Conservation (phyloP, 2,888 invertebrate genomes). For the Cerceris ruficornis region DNA sequence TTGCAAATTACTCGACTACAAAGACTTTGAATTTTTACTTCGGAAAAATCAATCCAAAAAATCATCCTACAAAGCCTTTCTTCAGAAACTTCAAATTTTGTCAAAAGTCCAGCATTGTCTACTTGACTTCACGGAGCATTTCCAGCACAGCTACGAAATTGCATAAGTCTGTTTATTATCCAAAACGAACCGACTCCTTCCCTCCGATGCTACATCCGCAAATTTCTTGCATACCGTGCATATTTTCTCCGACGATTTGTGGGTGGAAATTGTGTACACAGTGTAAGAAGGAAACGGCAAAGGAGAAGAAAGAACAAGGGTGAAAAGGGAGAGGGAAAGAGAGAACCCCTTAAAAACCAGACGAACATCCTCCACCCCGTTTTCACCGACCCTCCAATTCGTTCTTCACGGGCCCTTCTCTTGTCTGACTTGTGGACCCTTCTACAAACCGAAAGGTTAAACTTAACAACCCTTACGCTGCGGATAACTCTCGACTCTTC, state of each 20-base stretch:
- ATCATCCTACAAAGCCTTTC: neutral
- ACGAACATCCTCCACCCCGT: conserved; percentile 55
- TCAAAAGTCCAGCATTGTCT: neutral
- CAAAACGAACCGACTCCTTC: neutral
- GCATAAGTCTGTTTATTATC: no score
- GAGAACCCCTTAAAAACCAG: conserved; percentile 54
- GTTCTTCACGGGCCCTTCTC: conserved; percentile 48
- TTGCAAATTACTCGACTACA: neutral
- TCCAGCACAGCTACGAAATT: neutral
- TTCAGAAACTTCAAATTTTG: neutral
- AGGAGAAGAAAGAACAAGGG: neutral
- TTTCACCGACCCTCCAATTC: conserved; percentile 53
- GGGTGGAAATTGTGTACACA: neutral
- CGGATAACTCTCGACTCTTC: conserved; percentile 49
- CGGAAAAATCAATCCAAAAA: neutral
- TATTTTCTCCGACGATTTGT: neutral
- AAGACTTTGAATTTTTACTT: conserved; percentile 18
- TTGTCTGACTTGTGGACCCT: conserved; percentile 20
- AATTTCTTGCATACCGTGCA: neutral
- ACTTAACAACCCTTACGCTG: conserved; percentile 59
- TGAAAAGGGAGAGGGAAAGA: conserved; percentile 15
- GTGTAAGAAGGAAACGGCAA: neutral
- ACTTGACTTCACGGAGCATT: no score
- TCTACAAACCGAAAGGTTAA: conserved; percentile 43
- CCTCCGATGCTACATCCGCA: neutral